Conservation (phyloP, 2,888 invertebrate species). For the Torymus tubicola region DNA sequence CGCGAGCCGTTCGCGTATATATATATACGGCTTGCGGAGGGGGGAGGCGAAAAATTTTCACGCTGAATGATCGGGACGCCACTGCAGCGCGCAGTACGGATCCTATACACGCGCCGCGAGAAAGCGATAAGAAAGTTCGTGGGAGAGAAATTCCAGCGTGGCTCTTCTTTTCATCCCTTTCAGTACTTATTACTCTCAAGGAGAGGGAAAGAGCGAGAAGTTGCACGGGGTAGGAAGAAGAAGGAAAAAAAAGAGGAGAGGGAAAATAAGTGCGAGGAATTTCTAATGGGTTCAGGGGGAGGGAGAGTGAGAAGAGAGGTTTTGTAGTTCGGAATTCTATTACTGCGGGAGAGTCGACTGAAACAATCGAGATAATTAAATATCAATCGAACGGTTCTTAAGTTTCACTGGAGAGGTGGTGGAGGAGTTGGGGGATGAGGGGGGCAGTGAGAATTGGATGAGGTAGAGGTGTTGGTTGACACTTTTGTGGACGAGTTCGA, state of each 20-base stretch:
- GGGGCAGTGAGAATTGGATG: not conserved
- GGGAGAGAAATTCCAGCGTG: conserved; percentile 42
- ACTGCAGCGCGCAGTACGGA: no score
- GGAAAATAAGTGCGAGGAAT: conserved; percentile 42
- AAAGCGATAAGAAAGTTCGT: conserved; percentile 56
- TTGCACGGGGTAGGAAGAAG: not conserved
- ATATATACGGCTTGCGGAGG: conserved; percentile 29
- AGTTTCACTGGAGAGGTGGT: not conserved
- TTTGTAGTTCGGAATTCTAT: conserved; percentile 48
- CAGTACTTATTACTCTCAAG: conserved; percentile 54
- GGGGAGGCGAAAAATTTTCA: conserved; percentile 48
- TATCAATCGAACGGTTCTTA: conserved; percentile 50
- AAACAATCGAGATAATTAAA: conserved; percentile 56
- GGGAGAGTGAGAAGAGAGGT: conserved; percentile 5
- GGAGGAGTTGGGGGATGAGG: no score
- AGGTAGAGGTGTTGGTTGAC: not conserved
- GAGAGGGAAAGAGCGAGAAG: conserved; percentile 4
- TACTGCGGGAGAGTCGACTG: conserved; percentile 16
- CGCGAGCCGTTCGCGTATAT: conserved; percentile 30
- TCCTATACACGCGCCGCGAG: conserved; percentile 24
- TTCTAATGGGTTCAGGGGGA: conserved; percentile 46
- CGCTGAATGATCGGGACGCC: conserved; percentile 24
- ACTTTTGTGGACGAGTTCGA: not conserved
- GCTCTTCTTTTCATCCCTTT: conserved; percentile 57
- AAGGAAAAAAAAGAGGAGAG: conserved; percentile 11